A percentile compares a stretch with the other conserved stretches of the same genome.
Evolutionary conservation across 2,888 invertebrate genomes (phyloP).

Genomic region (Psylliodes chrysocephalus): DNA sequence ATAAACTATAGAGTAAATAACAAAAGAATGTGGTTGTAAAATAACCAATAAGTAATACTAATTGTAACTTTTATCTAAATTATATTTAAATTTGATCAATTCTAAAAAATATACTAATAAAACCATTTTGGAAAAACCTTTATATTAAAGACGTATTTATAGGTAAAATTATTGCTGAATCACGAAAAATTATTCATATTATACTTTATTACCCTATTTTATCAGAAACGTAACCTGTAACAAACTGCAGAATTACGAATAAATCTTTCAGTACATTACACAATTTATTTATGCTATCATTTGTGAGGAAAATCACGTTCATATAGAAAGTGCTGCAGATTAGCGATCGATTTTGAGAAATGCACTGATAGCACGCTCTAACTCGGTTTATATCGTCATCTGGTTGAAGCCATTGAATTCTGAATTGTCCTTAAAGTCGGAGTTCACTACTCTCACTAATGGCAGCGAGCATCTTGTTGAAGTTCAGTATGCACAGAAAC

Average conservation of each 20-base stretch:
- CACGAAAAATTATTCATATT: too few species aligned
- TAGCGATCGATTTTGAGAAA: slow-evolving; percentile 6
- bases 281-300: background rate
- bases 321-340: slow-evolving; percentile 1
- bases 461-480: background rate
- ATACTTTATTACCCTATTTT: too few species aligned
- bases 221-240: too few species aligned
- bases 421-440: background rate
- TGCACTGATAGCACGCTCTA: slow-evolving; percentile 7
- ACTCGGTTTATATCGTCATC: slow-evolving; percentile 7
- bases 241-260: background rate
- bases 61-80: too few species aligned
- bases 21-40: too few species aligned
- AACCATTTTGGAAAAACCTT: too few species aligned
- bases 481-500: background rate
- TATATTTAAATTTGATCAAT: too few species aligned
- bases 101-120: too few species aligned
- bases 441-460: slow-evolving; percentile 2
- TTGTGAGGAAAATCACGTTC: background rate
- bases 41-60: too few species aligned
- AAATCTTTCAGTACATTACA: background rate
- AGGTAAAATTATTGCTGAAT: too few species aligned
- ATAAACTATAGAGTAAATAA: too few species aligned
- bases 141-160: too few species aligned
- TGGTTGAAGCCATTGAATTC: slow-evolving; percentile 2